phyloP scores from a whole-genome alignment of 2,113 vertebrate species.

The Anhinga anhinga region DNA sequence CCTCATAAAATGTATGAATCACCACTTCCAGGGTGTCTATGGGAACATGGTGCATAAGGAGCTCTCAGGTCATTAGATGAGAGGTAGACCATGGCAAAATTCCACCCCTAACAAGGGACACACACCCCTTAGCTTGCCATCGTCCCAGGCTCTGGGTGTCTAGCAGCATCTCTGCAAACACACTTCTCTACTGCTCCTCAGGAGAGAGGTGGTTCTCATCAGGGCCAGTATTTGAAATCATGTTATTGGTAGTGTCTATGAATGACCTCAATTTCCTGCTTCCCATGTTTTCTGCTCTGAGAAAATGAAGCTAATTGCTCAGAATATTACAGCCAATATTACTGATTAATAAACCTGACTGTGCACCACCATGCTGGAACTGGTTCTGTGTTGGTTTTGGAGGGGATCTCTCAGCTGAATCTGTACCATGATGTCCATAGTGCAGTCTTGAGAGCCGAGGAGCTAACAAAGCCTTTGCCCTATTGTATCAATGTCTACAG shows the following conservation, averaged over 20 bases:
- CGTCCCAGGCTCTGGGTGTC: neutral
- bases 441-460: neutral
- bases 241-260: neutral
- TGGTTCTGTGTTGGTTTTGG: neutral
- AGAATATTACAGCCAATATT: neutral
- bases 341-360: neutral
- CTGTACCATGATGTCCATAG: neutral
- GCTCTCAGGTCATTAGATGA: neutral
- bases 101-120: neutral
- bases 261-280: neutral
- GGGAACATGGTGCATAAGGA: neutral
- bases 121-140: neutral
- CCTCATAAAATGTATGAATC: neutral
- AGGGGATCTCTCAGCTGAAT: neutral
- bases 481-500: neutral
- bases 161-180: neutral
- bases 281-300: neutral
- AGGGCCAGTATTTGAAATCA: neutral
- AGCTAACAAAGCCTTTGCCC: neutral
- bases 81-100: neutral
- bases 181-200: neutral
- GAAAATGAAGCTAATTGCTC: neutral
- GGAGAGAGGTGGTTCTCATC: neutral
- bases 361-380: neutral
- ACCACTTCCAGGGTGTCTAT: neutral